phyloP scores from a whole-genome alignment of 2,797 vertebrate genomes.

The Chaunax sp. region DNA sequence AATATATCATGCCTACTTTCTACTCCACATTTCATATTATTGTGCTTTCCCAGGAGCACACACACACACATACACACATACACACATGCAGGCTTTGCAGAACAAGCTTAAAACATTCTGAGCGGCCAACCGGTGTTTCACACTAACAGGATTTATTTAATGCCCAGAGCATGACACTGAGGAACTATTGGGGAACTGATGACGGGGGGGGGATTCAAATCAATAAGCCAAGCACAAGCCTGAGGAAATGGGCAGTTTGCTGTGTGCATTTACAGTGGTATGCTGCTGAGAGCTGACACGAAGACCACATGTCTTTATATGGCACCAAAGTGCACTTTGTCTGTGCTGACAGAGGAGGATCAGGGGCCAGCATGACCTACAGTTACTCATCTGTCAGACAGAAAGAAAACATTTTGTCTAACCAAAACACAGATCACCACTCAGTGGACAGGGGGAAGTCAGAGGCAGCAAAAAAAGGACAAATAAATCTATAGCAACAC shows the following conservation, averaged over 20 bases:
- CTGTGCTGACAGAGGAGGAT: constrained; percentile 66
- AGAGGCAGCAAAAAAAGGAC: constrained; percentile 5
- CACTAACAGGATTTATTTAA: constrained; percentile 81
- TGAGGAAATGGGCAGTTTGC: constrained; percentile 74
- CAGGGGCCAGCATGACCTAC: constrained; percentile 59
- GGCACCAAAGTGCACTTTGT: constrained; percentile 80
- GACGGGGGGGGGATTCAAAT: constrained; percentile 64
- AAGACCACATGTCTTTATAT: constrained; percentile 77
- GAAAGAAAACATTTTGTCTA: constrained; percentile 75
- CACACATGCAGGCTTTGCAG: constrained; percentile 21
- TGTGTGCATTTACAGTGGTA: constrained; percentile 76
- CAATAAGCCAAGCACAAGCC: constrained; percentile 77
- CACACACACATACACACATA: constrained; percentile 14
- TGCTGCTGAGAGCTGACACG: constrained; percentile 69
- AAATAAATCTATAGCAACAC: constrained; percentile 4
- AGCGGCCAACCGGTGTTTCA: constrained; percentile 62
- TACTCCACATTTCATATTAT: constrained; percentile 5
- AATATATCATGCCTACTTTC: constrained; percentile 5
- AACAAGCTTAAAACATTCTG: constrained; percentile 48
- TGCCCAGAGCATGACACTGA: constrained; percentile 76
- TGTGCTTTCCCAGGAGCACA: constrained; percentile 8
- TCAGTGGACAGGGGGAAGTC: constrained; percentile 23
- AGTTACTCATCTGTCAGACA: constrained; percentile 65
- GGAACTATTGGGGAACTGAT: constrained; percentile 65
- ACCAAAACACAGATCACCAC: constrained; percentile 63